These are phyloP conservation scores for Tor tambroides DNA, from an alignment of 2,113 vertebrate genomes.

Conservation along the genomic window DNA sequence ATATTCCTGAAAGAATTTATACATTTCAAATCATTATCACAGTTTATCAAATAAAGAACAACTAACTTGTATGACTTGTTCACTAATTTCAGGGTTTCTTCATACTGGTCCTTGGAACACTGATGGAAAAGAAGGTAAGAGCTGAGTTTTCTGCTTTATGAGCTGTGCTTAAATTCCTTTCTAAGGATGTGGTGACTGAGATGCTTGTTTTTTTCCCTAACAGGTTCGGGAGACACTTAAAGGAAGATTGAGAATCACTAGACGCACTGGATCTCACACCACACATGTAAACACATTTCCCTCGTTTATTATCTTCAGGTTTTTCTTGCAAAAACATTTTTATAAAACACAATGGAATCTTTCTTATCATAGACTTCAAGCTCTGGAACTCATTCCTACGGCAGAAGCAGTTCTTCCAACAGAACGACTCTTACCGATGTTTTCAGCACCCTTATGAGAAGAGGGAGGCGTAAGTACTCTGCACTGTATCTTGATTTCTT, in stretches of 20 bases:
- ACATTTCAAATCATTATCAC: neutral
- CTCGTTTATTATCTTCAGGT: neutral
- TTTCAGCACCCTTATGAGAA: neutral
- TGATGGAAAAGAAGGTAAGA: conserved; percentile 68
- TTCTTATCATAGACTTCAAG: neutral
- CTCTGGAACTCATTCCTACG: no score
- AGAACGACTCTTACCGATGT: conserved; percentile 9
- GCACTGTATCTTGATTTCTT: neutral
- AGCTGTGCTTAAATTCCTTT: neutral
- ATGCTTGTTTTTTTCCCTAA: neutral
- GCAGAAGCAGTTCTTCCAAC: neutral
- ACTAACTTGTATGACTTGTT: neutral
- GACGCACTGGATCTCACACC: neutral
- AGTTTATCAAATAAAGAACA: neutral
- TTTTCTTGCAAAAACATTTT: neutral
- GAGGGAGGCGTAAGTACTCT: neutral
- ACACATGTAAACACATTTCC: neutral
- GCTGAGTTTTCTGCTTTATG: neutral
- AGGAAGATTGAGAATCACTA: neutral
- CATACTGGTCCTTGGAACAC: conserved; percentile 61
- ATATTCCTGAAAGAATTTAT: neutral
- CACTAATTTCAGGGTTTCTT: conserved; percentile 58
- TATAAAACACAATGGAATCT: neutral
- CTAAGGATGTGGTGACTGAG: neutral
- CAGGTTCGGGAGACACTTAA: conserved; percentile 10